A percentile compares a stretch with the other conserved stretches of the same genome.
These are phyloP conservation scores for Botia kubotai DNA, from an alignment of 2,797 vertebrate genomes.

Conservation along the genomic window DNA sequence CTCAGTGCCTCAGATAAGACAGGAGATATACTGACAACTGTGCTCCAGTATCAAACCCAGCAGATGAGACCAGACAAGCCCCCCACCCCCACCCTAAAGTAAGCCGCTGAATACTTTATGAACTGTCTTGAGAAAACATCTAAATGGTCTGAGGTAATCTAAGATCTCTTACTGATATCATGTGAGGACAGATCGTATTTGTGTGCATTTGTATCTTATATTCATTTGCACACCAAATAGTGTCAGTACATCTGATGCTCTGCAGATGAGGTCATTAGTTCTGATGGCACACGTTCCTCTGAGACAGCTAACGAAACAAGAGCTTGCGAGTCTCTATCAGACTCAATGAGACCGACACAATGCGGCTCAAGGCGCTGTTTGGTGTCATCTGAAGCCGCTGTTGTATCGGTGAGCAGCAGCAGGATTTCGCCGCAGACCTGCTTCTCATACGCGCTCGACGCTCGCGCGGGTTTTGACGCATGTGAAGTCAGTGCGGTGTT, in stretches of 20 bases:
- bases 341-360: too few relatives aligned
- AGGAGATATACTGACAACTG: not conserved
- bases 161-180: not conserved
- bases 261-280: not conserved
- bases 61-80: not conserved
- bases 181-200: not conserved
- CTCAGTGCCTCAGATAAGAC: not conserved
- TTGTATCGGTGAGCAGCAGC: not conserved
- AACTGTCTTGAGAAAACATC: not conserved
- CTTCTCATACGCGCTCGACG: not conserved
- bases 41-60: not conserved
- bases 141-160: not conserved
- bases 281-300: not conserved
- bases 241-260: not conserved
- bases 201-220: not conserved
- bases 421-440: not conserved
- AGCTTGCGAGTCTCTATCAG: too few relatives aligned
- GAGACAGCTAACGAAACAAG: too few relatives aligned
- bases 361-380: not conserved
- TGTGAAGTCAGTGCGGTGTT: not conserved
- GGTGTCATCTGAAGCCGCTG: conserved; percentile 29
- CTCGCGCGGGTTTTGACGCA: not conserved
- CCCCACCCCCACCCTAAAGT: not conserved
- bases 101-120: not conserved
- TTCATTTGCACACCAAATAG: not conserved